These are phyloP conservation scores for Caenorhabditis wallacei DNA, from an alignment of 2,888 invertebrate genomes.

Conservation along the genomic window DNA sequence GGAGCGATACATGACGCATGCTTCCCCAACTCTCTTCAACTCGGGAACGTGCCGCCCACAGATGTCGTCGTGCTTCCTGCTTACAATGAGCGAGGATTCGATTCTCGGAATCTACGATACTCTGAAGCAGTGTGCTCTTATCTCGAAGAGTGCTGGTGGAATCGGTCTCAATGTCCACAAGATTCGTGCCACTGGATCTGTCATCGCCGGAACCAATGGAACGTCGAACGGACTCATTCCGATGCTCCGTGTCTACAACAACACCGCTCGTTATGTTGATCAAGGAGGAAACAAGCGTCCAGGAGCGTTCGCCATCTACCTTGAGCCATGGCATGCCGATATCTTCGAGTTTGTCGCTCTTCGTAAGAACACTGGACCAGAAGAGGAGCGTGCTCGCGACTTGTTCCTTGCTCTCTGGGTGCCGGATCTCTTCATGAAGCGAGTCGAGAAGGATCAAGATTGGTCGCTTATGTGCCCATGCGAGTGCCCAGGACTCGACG, in stretches of 20 bases:
- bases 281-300: constrained; percentile 98
- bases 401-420: constrained; percentile 97
- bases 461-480: constrained; percentile 99
- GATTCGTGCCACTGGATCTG: constrained; percentile 93
- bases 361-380: constrained; percentile 93
- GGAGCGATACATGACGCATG: constrained; percentile 96
- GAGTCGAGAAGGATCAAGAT: constrained; percentile 86
- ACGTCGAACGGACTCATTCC: constrained; percentile 96
- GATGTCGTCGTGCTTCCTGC: constrained; percentile 94
- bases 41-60: constrained; percentile 93
- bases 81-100: constrained; percentile 95
- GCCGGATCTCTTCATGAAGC: constrained; percentile 97
- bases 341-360: constrained; percentile 95
- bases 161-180: constrained; percentile 97
- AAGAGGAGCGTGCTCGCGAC: constrained; percentile 95
- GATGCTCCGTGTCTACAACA: constrained; percentile 95
- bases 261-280: constrained; percentile 96
- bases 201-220: constrained; percentile 95
- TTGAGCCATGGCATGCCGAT: constrained; percentile 99
- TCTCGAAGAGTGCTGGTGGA: constrained; percentile 97
- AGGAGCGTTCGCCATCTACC: constrained; percentile 96
- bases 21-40: constrained; percentile 96
- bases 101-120: constrained; percentile 83
- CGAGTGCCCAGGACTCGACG: constrained; percentile 92
- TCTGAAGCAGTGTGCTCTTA: constrained; percentile 89